Evolutionary conservation across 2,113 vertebrate genomes (phyloP).

Genomic region (Mus musculus): GRCm39 chr5:82553001-82553500

Average conservation of each 20-base stretch:
- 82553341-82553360: background rate
- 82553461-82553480: background rate
- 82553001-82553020: background rate
- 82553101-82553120: background rate
- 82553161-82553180: background rate
- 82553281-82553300: background rate
- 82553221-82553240: background rate
- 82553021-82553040: conserved; percentile 25
- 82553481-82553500: background rate
- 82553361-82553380: background rate
- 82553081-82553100: background rate
- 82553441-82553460: background rate
- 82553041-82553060: conserved; percentile 57
- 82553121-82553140: background rate
- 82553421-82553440: background rate
- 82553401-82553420: background rate
- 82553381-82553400: background rate
- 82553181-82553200: background rate
- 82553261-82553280: background rate
- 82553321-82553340: background rate
- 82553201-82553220: background rate
- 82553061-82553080: background rate
- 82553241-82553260: background rate
- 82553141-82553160: background rate
- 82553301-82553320: background rate